Percentiles rank a stretch among this genome's conserved stretches.
Conservation (phyloP, 1,140 invertebrate species). For the Caenorhabditis elegans region WBcel235 BX284605.5:12600001-12600500, state of each 20-base stretch:
- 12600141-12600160: too few relatives aligned
- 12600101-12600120: too few relatives aligned
- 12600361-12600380: constrained; percentile 26
- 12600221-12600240: neutral
- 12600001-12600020: too few relatives aligned
- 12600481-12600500: too few relatives aligned
- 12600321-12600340: constrained; percentile 25
- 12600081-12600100: too few relatives aligned
- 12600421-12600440: neutral
- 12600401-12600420: constrained; percentile 40
- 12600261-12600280: neutral
- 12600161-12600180: too few relatives aligned
- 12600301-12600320: neutral
- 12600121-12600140: too few relatives aligned
- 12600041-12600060: too few relatives aligned
- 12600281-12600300: neutral
- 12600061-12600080: too few relatives aligned
- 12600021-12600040: too few relatives aligned
- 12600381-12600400: constrained; percentile 40
- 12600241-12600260: neutral
- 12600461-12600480: neutral
- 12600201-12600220: neutral
- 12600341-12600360: constrained; percentile 40
- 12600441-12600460: neutral
- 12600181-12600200: neutral